Evolutionary conservation across 2,888 invertebrate genomes (phyloP), one percentile per base, ranked within the genome.

Genomic region (Lasioglossum calceatum): DNA sequence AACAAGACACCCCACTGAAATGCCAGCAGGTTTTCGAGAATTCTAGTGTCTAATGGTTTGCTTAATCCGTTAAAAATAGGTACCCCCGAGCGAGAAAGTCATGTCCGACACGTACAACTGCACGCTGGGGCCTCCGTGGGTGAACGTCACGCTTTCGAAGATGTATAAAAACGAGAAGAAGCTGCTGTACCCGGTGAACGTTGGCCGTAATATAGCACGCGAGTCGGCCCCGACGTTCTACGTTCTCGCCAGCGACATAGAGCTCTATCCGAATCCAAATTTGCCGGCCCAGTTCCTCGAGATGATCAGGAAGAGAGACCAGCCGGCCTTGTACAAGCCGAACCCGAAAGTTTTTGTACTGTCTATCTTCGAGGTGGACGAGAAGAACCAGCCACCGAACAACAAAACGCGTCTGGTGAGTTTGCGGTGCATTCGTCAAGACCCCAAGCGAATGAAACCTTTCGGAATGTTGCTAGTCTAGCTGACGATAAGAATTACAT

Each of bases 111-210:
- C 96, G 42, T 97, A 96, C 95, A 98, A 98, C 95, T 98, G 98
- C 94, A 96, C 97, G n/a, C 93, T 96, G 75, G 95, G 96, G 14
- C 96, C 98, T 8, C 98, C 98, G 0, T 98, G 97, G 96, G 95
- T 96, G 75, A 97, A 97, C 92, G 96, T 97, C 64, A 96, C 97
- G 87, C 89, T 95, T 14, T 96, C 97, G 0, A 96, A 96, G 85
- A 97, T 98, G 92, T 98, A 98, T 95, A 98, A 98, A 96, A 97
- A 97, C 77, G 97, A 97, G 92, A 98, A 98, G 94, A 98, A 97
- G 92, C 96, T 98, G 16, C 95, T 98, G 39, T 99, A 99, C 94
- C 98, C 98, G 3, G 98, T 99, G 82, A 99, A 99, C 95, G 98
- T 98, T 16, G 98, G 98, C 0, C 96, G 98, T 50, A 98, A 98